These are phyloP conservation scores for Elephantulus edwardii DNA, from an alignment of 2,113 vertebrate species.

Conservation along the genomic window DNA sequence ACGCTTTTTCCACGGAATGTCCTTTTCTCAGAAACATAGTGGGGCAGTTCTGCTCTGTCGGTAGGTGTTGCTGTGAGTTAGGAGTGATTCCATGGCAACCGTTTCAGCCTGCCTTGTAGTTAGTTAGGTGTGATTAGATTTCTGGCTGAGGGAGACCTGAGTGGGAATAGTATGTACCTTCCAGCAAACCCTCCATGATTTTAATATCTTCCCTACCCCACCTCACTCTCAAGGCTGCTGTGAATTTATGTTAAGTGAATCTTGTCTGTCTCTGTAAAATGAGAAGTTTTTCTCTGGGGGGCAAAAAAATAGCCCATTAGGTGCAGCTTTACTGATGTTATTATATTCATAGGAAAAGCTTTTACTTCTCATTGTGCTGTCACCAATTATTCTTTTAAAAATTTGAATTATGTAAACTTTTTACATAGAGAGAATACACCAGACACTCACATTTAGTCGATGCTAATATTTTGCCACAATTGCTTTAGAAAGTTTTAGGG, in stretches of 20 bases:
- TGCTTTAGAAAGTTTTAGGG: neutral
- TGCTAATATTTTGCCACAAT: constrained; percentile 10
- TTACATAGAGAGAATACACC: neutral
- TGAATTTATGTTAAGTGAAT: neutral
- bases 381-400: neutral
- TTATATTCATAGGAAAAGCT: constrained; percentile 2
- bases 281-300: neutral
- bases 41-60: neutral
- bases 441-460: neutral
- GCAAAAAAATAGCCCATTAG: neutral
- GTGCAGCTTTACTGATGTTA: neutral
- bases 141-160: neutral
- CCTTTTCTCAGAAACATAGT: neutral
- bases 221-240: neutral
- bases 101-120: neutral
- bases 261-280: neutral
- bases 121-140: neutral
- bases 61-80: neutral
- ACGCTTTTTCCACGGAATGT: too few species aligned
- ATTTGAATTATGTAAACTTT: constrained; percentile 5
- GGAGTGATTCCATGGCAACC: neutral
- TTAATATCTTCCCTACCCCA: fast-evolving
- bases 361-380: neutral
- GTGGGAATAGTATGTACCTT: neutral
- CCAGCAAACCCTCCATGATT: neutral